Evolutionary conservation across 2,888 invertebrate species (phyloP).

Genomic region (Lamproptera curius): DNA sequence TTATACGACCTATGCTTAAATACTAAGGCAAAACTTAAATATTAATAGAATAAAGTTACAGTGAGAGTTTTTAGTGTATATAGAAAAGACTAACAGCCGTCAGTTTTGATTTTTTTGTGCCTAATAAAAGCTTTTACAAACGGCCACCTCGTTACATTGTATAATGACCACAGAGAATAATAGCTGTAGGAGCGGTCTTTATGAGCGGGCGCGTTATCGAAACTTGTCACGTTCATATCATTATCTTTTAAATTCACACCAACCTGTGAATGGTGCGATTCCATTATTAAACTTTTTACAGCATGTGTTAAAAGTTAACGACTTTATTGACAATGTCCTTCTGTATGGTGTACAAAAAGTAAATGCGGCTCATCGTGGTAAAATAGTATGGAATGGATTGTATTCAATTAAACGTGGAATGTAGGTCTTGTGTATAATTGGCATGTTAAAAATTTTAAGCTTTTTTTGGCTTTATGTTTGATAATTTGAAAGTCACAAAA

Average conservation of each 20-base stretch:
- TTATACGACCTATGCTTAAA: no score
- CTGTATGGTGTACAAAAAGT: neutral
- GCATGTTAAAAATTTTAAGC: no score
- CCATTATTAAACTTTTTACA: conserved; percentile 12
- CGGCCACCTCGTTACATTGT: neutral
- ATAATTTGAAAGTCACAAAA: no score
- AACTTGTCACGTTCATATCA: conserved; percentile 15
- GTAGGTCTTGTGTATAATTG: no score
- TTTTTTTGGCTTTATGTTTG: no score
- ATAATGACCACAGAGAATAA: neutral
- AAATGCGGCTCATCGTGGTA: no score
- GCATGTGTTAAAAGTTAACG: conserved; percentile 8
- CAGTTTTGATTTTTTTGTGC: neutral
- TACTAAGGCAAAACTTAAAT: no score
- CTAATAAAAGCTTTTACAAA: neutral
- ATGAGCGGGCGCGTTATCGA: conserved; percentile 6
- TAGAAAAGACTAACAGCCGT: no score
- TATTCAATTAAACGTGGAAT: no score
- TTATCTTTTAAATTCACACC: conserved; percentile 19
- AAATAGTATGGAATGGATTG: no score
- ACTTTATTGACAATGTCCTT: conserved; percentile 12
- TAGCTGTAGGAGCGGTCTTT: neutral
- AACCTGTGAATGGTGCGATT: conserved; percentile 10
- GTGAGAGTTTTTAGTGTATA: no score
- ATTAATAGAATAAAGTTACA: no score